Percentiles rank a stretch among this genome's conserved stretches.
phyloP scores from a whole-genome alignment of 2,113 vertebrate species.

The Perognathus longimembris region DNA sequence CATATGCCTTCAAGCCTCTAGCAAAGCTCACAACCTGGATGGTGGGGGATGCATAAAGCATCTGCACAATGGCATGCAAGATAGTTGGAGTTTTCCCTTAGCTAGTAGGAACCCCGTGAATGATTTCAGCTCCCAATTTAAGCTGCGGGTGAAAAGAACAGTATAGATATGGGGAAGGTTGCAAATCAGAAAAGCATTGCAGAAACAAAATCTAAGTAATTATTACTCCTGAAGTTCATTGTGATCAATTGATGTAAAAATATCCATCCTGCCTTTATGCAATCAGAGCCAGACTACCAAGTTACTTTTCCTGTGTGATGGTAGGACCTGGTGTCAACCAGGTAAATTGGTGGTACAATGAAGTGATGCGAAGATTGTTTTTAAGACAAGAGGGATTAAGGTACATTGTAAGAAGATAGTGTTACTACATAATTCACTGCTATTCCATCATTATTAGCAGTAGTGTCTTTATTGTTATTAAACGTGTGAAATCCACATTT shows the following conservation, averaged over 20 bases:
- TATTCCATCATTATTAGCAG: neutral
- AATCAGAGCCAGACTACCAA: neutral
- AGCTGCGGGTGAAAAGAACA: neutral
- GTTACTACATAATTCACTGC: neutral
- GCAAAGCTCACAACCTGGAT: neutral
- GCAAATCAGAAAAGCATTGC: neutral
- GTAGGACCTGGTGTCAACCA: neutral
- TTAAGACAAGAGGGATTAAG: neutral
- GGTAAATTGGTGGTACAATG: neutral
- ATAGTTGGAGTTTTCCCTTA: neutral
- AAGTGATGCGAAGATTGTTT: neutral
- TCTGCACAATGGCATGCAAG: neutral
- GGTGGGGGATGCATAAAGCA: neutral
- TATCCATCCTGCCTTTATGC: neutral
- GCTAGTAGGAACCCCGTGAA: neutral
- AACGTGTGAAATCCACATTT: neutral
- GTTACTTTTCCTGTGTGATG: neutral
- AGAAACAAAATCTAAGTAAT: neutral
- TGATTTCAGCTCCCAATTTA: neutral
- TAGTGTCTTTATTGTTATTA: neutral
- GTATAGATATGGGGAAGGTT: neutral
- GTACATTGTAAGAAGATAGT: neutral
- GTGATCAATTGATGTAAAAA: neutral
- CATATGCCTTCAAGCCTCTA: neutral
- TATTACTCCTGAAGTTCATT: neutral